Evolutionary conservation across 2,888 invertebrate species (phyloP), one percentile per base, ranked within the genome.

Genomic region (Agriopis aurantiaria): DNA sequence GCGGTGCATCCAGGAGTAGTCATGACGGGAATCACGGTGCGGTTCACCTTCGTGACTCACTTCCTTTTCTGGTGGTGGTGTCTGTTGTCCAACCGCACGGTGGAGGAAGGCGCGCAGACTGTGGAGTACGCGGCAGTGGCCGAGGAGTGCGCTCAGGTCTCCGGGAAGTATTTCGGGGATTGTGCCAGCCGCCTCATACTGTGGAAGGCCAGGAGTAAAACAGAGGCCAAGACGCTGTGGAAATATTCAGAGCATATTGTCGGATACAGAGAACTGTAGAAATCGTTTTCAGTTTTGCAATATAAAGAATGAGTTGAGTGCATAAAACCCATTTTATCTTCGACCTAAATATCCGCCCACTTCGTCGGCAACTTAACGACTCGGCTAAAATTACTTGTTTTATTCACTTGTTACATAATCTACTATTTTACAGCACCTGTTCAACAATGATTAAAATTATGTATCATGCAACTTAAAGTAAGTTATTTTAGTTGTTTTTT

Each of bases 61-160:
- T 52, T 70, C 7, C 40, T 61, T 10, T 79, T 78, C 53, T 43
- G 52, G 60, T 40, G 58, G 7, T 69, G 73, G 71, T 65, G 74
- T 17, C 74, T 77, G 69, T 53, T 85, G 17, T 77, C 77, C 65
- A 63, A 96, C 80, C 96, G 97, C 89, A 96, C 95, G 11, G 91
- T 96, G 0, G 95, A 95, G 74, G 96, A 97, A 83, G 97, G 97
- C 0, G 96, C 96, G 0, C 97, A 97, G 81, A 97, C 97, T 0
- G 94, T 95, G 9, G 95, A 97, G 59, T 95, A 96, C 78, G 82
- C 96, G 65, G 96, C 97, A 0, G 96, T 96, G 4, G 95, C 96
- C 0, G 96, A 96, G 66, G 96, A 97, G 77, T 91, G 97, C 7
- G 94, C 95, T 70, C 93, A 95, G 69, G 93, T 96, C 0, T 94